Conservation (phyloP, 2,888 invertebrate species). For the Bimastos eiseni region DNA sequence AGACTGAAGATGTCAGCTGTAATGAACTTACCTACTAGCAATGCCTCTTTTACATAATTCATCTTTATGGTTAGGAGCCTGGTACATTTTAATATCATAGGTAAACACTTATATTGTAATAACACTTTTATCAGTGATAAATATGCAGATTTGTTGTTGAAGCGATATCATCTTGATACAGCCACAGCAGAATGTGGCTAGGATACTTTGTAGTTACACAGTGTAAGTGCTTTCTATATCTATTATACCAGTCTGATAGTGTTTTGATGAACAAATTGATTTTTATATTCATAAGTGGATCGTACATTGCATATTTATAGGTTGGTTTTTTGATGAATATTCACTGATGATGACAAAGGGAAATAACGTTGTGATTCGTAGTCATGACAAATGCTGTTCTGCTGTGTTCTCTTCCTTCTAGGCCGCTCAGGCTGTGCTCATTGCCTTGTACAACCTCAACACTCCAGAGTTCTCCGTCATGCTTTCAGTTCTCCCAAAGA, state of each 20-base stretch:
- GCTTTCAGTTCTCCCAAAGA: conserved; percentile 63
- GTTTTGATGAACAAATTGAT: too few species aligned
- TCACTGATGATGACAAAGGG: neutral
- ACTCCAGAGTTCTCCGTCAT: conserved; percentile 85
- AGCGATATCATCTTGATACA: neutral
- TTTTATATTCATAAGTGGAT: neutral
- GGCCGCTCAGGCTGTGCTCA: conserved; percentile 69
- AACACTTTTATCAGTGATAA: too few species aligned
- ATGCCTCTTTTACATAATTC: too few species aligned
- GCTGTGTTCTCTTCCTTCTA: conserved; percentile 47
- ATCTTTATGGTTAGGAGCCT: neutral
- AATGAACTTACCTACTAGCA: neutral
- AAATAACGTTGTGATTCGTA: neutral
- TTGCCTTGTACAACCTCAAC: conserved; percentile 86
- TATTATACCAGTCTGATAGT: too few species aligned
- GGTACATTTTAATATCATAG: neutral
- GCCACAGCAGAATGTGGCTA: neutral
- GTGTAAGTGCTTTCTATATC: neutral
- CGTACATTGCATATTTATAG: neutral
- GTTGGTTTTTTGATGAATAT: neutral
- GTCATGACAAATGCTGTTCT: neutral
- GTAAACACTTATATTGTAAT: neutral
- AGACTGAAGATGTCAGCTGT: neutral
- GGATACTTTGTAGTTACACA: neutral
- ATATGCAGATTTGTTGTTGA: neutral